phyloP scores from a whole-genome alignment of 2,888 invertebrate genomes.

The Drepana falcataria region DNA sequence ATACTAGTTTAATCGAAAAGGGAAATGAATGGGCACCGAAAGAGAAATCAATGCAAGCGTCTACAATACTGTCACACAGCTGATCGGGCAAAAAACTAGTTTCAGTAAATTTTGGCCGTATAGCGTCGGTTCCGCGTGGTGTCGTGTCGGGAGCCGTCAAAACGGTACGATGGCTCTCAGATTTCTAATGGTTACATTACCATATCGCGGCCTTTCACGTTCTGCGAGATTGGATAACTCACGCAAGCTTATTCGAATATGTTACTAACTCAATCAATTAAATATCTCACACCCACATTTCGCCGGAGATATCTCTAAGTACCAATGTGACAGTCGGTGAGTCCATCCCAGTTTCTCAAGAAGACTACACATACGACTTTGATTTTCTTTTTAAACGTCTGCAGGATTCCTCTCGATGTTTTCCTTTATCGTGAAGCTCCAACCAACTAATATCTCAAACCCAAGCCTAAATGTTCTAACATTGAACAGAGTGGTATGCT shows the following conservation, averaged over 20 bases:
- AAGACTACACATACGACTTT: no score
- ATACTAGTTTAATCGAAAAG: background rate
- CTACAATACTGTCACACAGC: conserved; percentile 21
- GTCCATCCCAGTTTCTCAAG: no score
- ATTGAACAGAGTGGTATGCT: no score
- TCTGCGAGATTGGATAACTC: conserved; percentile 51
- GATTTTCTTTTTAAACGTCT: no score
- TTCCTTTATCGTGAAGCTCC: no score
- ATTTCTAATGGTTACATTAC: conserved; percentile 68
- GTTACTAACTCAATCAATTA: background rate
- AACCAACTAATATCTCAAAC: no score
- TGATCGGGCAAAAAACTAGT: conserved; percentile 24
- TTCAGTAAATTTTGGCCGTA: conserved; percentile 23
- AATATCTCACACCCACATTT: no score
- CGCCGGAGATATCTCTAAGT: no score
- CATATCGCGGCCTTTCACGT: conserved; percentile 70
- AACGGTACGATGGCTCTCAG: conserved; percentile 48
- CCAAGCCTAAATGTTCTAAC: no score
- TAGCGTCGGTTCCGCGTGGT: conserved; percentile 31
- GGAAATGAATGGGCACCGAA: conserved; percentile 3
- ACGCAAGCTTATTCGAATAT: conserved; percentile 26
- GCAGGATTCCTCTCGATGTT: no score
- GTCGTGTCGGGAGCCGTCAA: conserved; percentile 27
- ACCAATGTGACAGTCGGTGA: no score
- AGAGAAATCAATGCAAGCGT: conserved; percentile 9